Evolutionary conservation across 2,797 vertebrate genomes (phyloP), one percentile per base, ranked within the genome.

Genomic region (Adelosebastes latens): DNA sequence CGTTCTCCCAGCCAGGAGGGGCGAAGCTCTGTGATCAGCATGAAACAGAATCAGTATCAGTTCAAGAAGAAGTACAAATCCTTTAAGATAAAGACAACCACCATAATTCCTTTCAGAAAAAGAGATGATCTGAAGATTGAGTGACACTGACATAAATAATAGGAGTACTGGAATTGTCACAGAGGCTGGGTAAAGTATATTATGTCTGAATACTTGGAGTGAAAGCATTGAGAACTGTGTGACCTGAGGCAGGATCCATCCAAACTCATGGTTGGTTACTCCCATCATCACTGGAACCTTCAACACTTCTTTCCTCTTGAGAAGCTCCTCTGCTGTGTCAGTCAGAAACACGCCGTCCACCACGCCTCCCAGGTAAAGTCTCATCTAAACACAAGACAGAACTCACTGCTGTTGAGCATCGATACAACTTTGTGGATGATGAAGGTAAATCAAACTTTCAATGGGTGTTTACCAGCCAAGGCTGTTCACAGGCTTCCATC

Each of bases 191-290:
- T 8, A 10, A 18, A 42, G 12, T 4, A 10, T 6, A 6, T 25
- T 8, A 22, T 32, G 32, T 56, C 6, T 59, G 62, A 72, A 18
- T 29, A 24, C 12, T 60, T 14, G 8, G 10, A 61, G 4, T 61
- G 13, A 32, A 22, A 25, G 16, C 7, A 42, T 5, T 62, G 60
- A 59, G 10, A 31, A n/a, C 5, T 18, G 52, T 64, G 83, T 89
- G 75, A 96, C 96, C 94, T 87, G 59, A 77, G 95, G 89, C 18
- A 97, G 77, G 25, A 96, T 86, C 95, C 95, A 97, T 68, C 96
- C 96, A 88, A 96, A 97, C 86, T 97, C 96, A 6, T 97, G 94
- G 82, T 96, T 96, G 71, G 95, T 97, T 46, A 96, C 88, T 34
- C 96, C 96, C 46, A 96, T 79, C 81, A 97, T 88, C 49, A 96